Conservation (phyloP, 2,797 vertebrate species). For the Ptychobarbus kaznakovi region DNA sequence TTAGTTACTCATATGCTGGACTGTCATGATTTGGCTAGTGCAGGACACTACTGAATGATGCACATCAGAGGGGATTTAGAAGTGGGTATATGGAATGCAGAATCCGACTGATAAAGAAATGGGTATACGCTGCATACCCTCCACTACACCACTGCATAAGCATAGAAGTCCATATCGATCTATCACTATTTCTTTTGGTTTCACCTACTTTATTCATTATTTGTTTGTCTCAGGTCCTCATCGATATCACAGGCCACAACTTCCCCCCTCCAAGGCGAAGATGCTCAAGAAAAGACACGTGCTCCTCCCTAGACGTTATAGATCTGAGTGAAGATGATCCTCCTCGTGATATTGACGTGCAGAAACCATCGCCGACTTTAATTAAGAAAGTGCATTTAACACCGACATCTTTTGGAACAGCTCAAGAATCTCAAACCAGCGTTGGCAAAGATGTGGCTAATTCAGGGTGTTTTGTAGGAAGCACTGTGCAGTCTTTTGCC, state of each 20-base stretch:
- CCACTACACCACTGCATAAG: not conserved
- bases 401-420: not conserved
- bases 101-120: too few species aligned
- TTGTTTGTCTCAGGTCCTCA: constrained; percentile 63
- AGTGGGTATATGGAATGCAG: too few species aligned
- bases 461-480: constrained; percentile 11
- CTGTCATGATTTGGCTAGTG: too few species aligned
- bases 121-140: too few species aligned
- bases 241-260: constrained; percentile 67
- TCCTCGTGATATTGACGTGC: not conserved
- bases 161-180: not conserved
- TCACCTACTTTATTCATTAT: not conserved
- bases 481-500: not conserved
- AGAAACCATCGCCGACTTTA: constrained; percentile 24
- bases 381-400: not conserved
- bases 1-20: too few species aligned
- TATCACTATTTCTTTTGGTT: not conserved
- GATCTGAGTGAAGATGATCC: constrained; percentile 64
- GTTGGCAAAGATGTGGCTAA: constrained; percentile 25
- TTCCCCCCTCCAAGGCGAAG: constrained; percentile 56
- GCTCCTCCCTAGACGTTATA: constrained; percentile 51
- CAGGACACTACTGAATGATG: too few species aligned
- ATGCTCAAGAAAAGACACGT: constrained; percentile 40
- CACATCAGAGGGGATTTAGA: too few species aligned
- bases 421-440: not conserved